A percentile compares a stretch with the other conserved stretches of the same genome.
phyloP scores from a whole-genome alignment of 2,888 invertebrate species.

The Melinopterus prodromus region DNA sequence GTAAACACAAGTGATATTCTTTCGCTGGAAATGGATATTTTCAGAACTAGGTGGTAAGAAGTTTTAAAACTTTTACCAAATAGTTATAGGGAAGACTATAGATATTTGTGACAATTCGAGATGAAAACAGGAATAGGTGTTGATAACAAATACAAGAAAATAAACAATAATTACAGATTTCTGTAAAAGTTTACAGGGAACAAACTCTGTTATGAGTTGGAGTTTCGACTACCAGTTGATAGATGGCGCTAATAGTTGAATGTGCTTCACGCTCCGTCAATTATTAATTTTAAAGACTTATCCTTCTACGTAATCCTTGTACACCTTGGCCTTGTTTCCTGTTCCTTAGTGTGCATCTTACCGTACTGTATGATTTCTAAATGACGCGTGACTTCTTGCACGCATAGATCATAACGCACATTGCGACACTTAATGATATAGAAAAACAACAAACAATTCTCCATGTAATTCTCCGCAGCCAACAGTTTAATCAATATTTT shows the following conservation, averaged over 20 bases:
- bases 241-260: neutral
- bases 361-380: neutral
- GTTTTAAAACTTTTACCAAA: no score
- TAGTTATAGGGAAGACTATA: no score
- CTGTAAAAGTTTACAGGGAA: neutral
- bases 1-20: no score
- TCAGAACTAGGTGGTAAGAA: no score
- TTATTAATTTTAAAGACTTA: neutral
- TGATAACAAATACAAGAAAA: neutral
- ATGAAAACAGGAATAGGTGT: no score
- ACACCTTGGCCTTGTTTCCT: slow-evolving; percentile 24
- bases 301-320: slow-evolving; percentile 4
- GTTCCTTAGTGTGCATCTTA: slow-evolving; percentile 18
- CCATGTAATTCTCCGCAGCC: neutral
- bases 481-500: slow-evolving; percentile 11
- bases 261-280: neutral
- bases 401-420: slow-evolving; percentile 15
- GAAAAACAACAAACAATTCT: slow-evolving; percentile 6
- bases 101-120: no score
- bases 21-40: no score
- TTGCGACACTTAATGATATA: neutral
- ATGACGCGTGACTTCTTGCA: slow-evolving; percentile 7
- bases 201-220: neutral
- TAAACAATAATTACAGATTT: neutral
- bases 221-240: neutral